Conservation (phyloP, 2,113 vertebrate species). For the Ophiodon elongatus region DNA sequence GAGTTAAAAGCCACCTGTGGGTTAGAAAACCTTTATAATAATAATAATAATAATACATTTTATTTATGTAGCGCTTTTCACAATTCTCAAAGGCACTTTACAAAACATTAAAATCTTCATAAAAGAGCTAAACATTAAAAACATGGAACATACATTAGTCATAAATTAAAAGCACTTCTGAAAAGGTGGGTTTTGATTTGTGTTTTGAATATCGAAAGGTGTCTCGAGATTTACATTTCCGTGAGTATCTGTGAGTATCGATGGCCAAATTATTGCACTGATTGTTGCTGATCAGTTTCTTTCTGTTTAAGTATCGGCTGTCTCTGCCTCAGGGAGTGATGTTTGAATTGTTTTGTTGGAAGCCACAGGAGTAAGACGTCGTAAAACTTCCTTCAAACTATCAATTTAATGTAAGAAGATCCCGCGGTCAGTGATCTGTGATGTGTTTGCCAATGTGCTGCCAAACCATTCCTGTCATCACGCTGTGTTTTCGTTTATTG, state of each 20-base stretch:
- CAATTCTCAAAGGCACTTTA: too few relatives aligned
- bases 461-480: background rate
- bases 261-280: background rate
- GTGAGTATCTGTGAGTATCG: background rate
- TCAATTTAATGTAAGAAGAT: background rate
- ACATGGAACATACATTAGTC: too few relatives aligned
- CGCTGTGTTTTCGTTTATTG: background rate
- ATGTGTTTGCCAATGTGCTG: background rate
- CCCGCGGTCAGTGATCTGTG: background rate
- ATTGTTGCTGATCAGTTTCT: background rate
- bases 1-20: background rate
- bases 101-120: too few relatives aligned
- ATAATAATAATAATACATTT: too few relatives aligned
- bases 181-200: too few relatives aligned
- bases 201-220: too few relatives aligned
- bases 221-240: background rate
- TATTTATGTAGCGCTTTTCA: too few relatives aligned
- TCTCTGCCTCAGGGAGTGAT: background rate
- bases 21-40: background rate
- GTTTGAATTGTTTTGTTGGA: background rate
- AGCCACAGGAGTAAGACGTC: background rate
- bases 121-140: too few relatives aligned
- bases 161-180: too few relatives aligned
- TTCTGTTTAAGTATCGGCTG: background rate
- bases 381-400: background rate